Percentiles rank a stretch among this genome's conserved stretches.
phyloP scores from a whole-genome alignment of 2,797 vertebrate species.

The Bufotes viridis region DNA sequence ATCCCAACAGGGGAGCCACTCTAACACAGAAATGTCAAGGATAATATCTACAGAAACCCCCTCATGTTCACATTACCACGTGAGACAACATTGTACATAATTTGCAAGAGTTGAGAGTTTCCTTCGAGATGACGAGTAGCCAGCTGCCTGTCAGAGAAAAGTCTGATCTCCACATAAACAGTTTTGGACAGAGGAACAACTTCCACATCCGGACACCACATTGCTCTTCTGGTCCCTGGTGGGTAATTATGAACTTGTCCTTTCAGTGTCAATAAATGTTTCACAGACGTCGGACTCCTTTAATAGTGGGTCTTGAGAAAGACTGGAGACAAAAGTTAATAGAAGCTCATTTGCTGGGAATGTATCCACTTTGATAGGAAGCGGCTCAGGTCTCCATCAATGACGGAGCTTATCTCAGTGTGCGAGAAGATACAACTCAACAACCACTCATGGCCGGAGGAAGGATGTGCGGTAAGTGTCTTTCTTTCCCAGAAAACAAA shows the following conservation, averaged over 20 bases:
- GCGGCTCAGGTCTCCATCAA: background rate
- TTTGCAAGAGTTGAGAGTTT: background rate
- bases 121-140: background rate
- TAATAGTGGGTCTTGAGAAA: background rate
- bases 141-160: background rate
- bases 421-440: background rate
- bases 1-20: background rate
- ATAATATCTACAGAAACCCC: background rate
- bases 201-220: background rate
- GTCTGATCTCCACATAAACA: slow-evolving; percentile 23
- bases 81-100: background rate
- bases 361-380: background rate
- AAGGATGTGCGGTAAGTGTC: background rate
- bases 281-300: background rate
- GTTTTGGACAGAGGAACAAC: background rate
- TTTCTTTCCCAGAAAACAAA: no score
- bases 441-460: background rate
- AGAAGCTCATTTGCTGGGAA: background rate
- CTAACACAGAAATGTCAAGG: background rate
- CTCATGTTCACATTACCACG: background rate
- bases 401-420: background rate
- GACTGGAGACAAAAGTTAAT: background rate
- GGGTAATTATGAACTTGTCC: slow-evolving; percentile 29
- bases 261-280: slow-evolving; percentile 1
- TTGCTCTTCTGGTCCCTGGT: background rate